These are phyloP conservation scores for Mesorhabditis sp. DNA, from an alignment of 2,888 invertebrate species.

Conservation along the genomic window DNA sequence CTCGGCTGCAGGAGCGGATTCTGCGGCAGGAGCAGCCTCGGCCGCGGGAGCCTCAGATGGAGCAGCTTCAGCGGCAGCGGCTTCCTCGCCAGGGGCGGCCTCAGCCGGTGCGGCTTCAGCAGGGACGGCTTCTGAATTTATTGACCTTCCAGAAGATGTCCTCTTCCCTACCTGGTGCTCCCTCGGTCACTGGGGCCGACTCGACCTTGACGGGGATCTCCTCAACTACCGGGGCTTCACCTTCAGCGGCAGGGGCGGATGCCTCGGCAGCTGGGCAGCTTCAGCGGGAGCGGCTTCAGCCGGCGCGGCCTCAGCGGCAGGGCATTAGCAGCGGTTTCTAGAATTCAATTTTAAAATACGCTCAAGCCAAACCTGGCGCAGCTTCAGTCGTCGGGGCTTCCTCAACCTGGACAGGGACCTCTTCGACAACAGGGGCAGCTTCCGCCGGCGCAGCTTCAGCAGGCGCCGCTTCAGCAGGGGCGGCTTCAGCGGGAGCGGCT, in stretches of 20 bases:
- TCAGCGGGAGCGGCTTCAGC: background rate
- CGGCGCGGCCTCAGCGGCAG: too few species aligned
- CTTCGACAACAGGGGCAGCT: too few species aligned
- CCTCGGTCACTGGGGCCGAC: conserved; percentile 5
- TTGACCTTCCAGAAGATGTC: too few species aligned
- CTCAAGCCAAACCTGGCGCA: background rate
- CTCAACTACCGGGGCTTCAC: background rate
- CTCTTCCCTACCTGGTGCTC: background rate
- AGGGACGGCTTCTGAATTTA: conserved; percentile 1
- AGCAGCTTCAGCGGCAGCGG: background rate
- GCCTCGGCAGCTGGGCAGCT: conserved; percentile 1
- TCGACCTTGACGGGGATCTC: background rate
- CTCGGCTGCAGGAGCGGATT: background rate
- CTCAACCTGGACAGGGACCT: background rate
- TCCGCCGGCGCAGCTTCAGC: too few species aligned
- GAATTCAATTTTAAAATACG: too few species aligned
- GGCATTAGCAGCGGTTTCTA: background rate
- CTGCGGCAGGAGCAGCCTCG: conserved; percentile 3
- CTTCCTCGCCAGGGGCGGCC: background rate
- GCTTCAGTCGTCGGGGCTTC: background rate
- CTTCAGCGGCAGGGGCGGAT: background rate
- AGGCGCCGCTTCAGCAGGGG: too few species aligned
- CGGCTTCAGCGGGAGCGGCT: too few species aligned
- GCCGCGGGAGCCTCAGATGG: background rate
- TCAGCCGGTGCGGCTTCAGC: conserved; percentile 6